Evolutionary conservation across 2,113 vertebrate species (phyloP).

Genomic region (Crotalus tigris): DNA sequence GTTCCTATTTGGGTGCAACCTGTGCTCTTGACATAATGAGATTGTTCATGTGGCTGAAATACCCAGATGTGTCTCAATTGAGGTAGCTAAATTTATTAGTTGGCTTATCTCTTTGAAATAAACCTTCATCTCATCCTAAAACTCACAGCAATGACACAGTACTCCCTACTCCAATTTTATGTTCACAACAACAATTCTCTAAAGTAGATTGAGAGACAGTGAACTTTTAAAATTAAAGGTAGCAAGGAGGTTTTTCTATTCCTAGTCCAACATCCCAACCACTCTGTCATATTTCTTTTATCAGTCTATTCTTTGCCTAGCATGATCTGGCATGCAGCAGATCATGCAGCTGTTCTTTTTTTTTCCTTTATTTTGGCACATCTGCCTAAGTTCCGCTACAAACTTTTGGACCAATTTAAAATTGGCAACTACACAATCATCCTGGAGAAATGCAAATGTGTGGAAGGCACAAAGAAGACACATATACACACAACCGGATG

Average conservation of each 20-base stretch:
- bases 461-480: background rate
- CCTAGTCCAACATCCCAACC: background rate
- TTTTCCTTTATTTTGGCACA: background rate
- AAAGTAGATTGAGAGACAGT: background rate
- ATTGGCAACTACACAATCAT: background rate
- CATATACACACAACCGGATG: background rate
- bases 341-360: background rate
- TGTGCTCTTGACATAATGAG: background rate
- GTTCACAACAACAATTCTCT: background rate
- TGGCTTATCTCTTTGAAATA: background rate
- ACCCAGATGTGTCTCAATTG: background rate
- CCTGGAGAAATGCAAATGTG: background rate
- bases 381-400: background rate
- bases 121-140: background rate
- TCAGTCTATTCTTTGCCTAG: background rate
- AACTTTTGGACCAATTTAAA: background rate
- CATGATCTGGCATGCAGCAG: background rate
- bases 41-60: background rate
- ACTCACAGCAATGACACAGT: background rate
- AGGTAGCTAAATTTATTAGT: background rate
- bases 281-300: background rate
- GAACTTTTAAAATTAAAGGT: background rate
- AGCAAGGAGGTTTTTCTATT: background rate
- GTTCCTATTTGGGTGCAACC: background rate
- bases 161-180: background rate